phyloP scores from a whole-genome alignment of 1,140 invertebrate species.

The Tetramorium alpestre region DNA sequence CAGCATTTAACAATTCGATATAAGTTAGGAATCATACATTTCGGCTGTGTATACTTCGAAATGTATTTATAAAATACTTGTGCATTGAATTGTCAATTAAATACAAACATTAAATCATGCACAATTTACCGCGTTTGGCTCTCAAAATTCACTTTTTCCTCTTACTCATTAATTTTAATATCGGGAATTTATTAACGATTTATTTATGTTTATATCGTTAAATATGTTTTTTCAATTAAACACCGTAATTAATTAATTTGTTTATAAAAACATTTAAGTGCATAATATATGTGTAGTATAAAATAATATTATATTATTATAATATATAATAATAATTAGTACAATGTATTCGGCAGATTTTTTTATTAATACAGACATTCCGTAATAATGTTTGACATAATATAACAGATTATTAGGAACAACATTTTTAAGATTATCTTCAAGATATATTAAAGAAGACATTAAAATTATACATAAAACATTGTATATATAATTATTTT shows the following conservation, averaged over 20 bases:
- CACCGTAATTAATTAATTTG: too few species aligned
- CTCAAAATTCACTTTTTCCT: too few species aligned
- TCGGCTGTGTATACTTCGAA: too few species aligned
- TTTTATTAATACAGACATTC: background rate
- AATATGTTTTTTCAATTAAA: too few species aligned
- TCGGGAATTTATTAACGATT: background rate
- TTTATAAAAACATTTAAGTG: background rate
- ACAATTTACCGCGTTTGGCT: too few species aligned
- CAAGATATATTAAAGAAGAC: background rate
- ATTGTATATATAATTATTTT: background rate
- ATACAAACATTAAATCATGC: too few species aligned
- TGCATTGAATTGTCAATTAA: too few species aligned
- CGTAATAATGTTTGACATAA: background rate
- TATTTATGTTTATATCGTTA: background rate
- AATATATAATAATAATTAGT: background rate
- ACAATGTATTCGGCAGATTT: background rate
- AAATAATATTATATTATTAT: background rate
- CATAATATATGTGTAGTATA: background rate
- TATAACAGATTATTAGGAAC: background rate
- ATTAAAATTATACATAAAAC: background rate
- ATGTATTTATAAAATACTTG: too few species aligned
- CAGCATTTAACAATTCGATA: too few species aligned
- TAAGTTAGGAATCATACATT: too few species aligned
- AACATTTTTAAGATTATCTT: background rate
- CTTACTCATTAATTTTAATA: too few species aligned